Evolutionary conservation across 2,888 invertebrate genomes (phyloP).

Genomic region (Microplitis manilae): DNA sequence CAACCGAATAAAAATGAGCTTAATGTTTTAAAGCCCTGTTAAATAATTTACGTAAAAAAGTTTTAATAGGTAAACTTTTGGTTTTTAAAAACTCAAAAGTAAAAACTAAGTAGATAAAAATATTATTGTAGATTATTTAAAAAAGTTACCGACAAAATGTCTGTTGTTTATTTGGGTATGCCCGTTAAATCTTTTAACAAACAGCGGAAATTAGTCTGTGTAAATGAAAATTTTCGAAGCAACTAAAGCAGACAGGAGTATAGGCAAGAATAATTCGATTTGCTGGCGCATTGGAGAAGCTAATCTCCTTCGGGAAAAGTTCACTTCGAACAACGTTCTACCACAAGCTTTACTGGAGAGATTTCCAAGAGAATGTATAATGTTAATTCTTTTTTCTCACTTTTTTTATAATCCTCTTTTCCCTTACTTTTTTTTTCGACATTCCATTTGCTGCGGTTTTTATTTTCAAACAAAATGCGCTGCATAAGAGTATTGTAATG

Average conservation of each 20-base stretch:
- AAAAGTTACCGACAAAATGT: constrained; percentile 10
- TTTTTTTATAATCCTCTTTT: constrained; percentile 8
- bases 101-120: neutral
- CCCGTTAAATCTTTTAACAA: neutral
- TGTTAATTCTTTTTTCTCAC: constrained; percentile 10
- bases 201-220: neutral
- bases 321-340: constrained; percentile 19
- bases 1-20: neutral
- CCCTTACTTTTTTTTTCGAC: neutral
- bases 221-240: constrained; percentile 9
- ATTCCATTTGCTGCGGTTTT: neutral
- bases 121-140: neutral
- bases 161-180: neutral
- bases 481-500: constrained; percentile 30
- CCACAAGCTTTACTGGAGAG: constrained; percentile 1
- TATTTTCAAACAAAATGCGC: constrained; percentile 26
- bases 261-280: constrained; percentile 36
- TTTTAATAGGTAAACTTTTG: neutral
- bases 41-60: neutral
- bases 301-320: constrained; percentile 35
- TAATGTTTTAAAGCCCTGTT: neutral
- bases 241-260: constrained; percentile 12
- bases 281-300: constrained; percentile 29
- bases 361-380: neutral
- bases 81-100: neutral